phyloP scores from a whole-genome alignment of 2,113 vertebrate genomes.

The Grammomys dolichurus region DNA sequence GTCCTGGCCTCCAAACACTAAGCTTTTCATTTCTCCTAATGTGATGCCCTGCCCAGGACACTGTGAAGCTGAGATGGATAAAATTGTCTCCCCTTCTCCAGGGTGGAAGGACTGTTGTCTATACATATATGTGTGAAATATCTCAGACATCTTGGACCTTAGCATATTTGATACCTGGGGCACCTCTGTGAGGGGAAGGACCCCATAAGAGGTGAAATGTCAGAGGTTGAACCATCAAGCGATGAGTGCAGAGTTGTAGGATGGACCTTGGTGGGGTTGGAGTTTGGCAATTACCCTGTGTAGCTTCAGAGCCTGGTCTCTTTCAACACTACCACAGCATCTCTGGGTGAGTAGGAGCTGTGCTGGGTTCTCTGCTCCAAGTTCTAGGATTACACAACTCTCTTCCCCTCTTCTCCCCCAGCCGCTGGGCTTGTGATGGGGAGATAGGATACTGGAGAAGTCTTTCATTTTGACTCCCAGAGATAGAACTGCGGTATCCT shows the following conservation, averaged over 20 bases:
- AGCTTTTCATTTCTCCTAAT: rapidly evolving
- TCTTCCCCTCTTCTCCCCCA: neutral
- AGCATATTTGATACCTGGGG: rapidly evolving
- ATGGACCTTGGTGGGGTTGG: neutral
- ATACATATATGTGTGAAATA: too few relatives aligned
- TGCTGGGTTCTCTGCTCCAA: slow-evolving; percentile 53
- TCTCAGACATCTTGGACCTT: neutral
- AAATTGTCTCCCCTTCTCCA: neutral
- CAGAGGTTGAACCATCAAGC: too few relatives aligned
- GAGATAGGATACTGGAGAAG: slow-evolving; percentile 87
- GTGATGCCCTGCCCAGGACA: rapidly evolving
- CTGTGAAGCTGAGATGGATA: too few relatives aligned
- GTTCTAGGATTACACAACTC: slow-evolving; percentile 60
- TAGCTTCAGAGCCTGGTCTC: neutral
- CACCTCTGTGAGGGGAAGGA: neutral
- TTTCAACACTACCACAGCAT: rapidly evolving
- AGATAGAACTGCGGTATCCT: slow-evolving; percentile 88
- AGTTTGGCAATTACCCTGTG: rapidly evolving
- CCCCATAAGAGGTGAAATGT: neutral
- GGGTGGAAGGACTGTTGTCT: neutral
- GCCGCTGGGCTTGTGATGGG: neutral
- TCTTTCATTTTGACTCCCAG: slow-evolving; percentile 88
- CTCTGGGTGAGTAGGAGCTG: slow-evolving; percentile 47
- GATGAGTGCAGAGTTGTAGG: neutral
- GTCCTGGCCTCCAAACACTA: rapidly evolving